phyloP scores from a whole-genome alignment of 1,140 invertebrate genomes.

The Archivesica marissinica region DNA sequence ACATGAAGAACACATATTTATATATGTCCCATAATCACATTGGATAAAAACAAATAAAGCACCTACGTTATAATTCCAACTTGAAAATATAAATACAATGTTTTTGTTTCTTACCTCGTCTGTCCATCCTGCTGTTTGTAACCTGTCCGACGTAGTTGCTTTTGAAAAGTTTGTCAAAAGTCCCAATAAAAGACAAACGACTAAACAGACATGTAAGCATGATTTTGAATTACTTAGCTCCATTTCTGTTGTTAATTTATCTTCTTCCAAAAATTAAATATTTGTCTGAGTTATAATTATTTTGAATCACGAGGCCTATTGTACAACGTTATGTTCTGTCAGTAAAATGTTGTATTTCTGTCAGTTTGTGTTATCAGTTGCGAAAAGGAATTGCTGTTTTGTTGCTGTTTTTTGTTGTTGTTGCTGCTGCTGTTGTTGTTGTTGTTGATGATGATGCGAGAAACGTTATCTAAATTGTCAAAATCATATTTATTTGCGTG shows the following conservation, averaged over 20 bases:
- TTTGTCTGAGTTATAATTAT: no score
- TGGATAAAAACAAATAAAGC: no score
- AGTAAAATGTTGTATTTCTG: not conserved
- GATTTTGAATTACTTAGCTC: conserved; percentile 8
- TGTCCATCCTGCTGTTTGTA: not conserved
- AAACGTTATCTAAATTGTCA: not conserved
- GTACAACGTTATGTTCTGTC: not conserved
- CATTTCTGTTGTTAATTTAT: no score
- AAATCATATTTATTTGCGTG: not conserved
- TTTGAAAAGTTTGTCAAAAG: conserved; percentile 32
- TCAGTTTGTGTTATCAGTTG: no score
- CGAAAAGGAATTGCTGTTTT: no score
- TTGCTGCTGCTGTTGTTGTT: no score
- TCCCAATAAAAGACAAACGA: not conserved
- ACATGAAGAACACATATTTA: no score
- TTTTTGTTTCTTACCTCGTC: not conserved
- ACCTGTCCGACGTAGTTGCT: not conserved
- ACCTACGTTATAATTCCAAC: not conserved
- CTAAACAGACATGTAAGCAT: not conserved
- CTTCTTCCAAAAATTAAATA: no score
- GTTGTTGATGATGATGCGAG: no score
- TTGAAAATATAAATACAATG: not conserved
- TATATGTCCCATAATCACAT: no score
- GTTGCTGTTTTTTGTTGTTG: no score
- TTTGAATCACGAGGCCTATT: not conserved